A percentile compares a stretch with the other conserved stretches of the same genome.
These are phyloP conservation scores for Nomada fabriciana DNA, from an alignment of 2,888 invertebrate species.

Conservation along the genomic window DNA sequence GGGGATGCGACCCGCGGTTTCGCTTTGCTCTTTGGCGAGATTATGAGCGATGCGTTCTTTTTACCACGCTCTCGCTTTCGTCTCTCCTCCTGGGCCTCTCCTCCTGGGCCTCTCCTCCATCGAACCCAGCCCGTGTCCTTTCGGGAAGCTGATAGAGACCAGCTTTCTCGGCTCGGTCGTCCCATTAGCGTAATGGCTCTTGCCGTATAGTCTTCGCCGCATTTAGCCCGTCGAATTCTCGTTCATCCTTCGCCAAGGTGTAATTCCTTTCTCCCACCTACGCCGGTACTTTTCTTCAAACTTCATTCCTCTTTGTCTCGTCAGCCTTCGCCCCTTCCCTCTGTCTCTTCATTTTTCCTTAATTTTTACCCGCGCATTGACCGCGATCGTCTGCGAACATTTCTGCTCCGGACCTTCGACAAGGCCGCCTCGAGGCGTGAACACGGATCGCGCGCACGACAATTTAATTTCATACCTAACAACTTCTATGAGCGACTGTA, in stretches of 20 bases:
- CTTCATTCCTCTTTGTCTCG: not conserved
- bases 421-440: not conserved
- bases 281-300: conserved; percentile 7
- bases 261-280: conserved; percentile 32
- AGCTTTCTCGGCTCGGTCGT: conserved; percentile 69
- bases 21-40: conserved; percentile 66
- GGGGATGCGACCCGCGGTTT: conserved; percentile 53
- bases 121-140: conserved; percentile 49
- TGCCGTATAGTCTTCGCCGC: conserved; percentile 75
- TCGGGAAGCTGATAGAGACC: conserved; percentile 76
- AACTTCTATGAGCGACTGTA: conserved; percentile 77
- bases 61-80: conserved; percentile 53
- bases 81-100: conserved; percentile 35
- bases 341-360: not conserved
- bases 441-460: not conserved
- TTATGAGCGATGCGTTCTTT: conserved; percentile 75
- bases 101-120: conserved; percentile 8
- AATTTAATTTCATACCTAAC: not conserved
- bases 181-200: conserved; percentile 81
- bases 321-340: not conserved
- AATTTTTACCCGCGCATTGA: not conserved
- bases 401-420: not conserved
- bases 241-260: conserved; percentile 43
- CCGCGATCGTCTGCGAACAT: no score
- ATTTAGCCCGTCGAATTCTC: conserved; percentile 72